Evolutionary conservation across 2,113 vertebrate species (phyloP).

Genomic region (Aphyosemion australe): DNA sequence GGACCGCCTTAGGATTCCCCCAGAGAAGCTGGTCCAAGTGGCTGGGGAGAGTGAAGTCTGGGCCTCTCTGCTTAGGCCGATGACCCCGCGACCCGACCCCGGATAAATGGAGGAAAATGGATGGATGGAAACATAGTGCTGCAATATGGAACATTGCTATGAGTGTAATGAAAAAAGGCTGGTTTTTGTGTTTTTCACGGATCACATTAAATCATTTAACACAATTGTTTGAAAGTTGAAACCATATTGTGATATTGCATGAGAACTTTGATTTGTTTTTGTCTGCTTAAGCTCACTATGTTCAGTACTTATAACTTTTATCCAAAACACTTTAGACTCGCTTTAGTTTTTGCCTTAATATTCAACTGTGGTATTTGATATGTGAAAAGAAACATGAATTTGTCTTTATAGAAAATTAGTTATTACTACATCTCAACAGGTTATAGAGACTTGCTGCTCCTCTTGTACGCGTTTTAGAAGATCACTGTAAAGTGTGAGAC

Average conservation of each 20-base stretch:
- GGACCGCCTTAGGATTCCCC: too few species aligned
- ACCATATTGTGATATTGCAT: constrained; percentile 16
- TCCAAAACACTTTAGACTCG: constrained; percentile 14
- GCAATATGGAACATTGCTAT: too few species aligned
- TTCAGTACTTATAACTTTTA: neutral
- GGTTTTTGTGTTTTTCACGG: constrained; percentile 6
- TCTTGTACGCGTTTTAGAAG: neutral
- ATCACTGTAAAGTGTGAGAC: neutral
- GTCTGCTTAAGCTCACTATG: constrained; percentile 7
- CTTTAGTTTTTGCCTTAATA: neutral
- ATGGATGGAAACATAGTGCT: too few species aligned
- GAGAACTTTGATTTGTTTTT: constrained; percentile 29
- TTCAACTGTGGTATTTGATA: constrained; percentile 11
- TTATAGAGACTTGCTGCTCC: constrained; percentile 7
- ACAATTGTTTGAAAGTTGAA: constrained; percentile 8
- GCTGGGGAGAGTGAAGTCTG: too few species aligned
- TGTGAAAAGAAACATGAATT: neutral
- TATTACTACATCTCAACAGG: neutral
- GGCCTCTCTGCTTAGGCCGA: too few species aligned
- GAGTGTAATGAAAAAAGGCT: neutral
- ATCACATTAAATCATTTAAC: neutral
- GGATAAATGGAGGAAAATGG: too few species aligned
- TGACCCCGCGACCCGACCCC: too few species aligned
- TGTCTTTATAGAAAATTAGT: constrained; percentile 3
- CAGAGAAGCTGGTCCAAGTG: too few species aligned